A percentile compares a stretch with the other conserved stretches of the same genome.
phyloP scores from a whole-genome alignment of 2,888 invertebrate genomes.

The Aspidiotus destructor region DNA sequence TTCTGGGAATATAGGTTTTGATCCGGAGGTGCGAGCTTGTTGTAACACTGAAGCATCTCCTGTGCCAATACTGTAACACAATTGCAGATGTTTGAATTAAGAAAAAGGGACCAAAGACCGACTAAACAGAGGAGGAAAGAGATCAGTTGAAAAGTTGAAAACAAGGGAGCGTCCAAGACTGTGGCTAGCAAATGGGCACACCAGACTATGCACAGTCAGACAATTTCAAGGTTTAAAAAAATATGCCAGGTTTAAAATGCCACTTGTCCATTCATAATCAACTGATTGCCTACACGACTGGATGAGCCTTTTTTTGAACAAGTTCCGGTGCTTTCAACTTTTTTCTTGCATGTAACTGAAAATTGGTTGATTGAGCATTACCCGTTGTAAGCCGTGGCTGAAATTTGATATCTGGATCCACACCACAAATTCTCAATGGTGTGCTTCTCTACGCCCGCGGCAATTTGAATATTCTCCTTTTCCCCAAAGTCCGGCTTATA shows the following conservation, averaged over 20 bases:
- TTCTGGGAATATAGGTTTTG: conserved; percentile 84
- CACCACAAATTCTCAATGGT: conserved; percentile 81
- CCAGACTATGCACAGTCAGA: no score
- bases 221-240: neutral
- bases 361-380: conserved; percentile 42
- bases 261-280: no score
- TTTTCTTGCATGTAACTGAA: neutral
- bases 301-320: no score
- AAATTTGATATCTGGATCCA: conserved; percentile 87
- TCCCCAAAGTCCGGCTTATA: conserved; percentile 92
- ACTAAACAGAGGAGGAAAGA: neutral
- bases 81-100: neutral
- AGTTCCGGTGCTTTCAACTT: no score
- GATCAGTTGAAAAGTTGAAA: neutral
- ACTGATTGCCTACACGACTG: no score
- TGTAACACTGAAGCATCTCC: conserved; percentile 83
- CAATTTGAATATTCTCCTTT: conserved; percentile 71
- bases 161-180: no score
- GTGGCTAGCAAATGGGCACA: no score
- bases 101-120: neutral
- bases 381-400: conserved; percentile 87
- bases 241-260: no score
- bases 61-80: conserved; percentile 64
- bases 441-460: conserved; percentile 67
- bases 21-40: conserved; percentile 82